Conservation (phyloP, 2,888 invertebrate genomes). For the Iselma pallidipennis region DNA sequence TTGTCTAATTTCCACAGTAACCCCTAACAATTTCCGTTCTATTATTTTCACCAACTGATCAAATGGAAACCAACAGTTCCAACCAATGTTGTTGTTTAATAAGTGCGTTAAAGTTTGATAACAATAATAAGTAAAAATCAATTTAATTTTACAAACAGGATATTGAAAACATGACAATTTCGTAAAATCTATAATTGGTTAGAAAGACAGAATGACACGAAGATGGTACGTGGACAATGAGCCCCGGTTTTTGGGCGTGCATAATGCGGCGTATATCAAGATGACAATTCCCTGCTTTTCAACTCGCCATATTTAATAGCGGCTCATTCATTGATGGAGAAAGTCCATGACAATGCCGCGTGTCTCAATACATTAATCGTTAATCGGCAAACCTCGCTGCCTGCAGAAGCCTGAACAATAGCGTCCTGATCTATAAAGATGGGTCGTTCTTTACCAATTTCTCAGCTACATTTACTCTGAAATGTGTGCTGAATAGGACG, state of each 20-base stretch:
- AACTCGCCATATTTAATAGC: slow-evolving; percentile 52
- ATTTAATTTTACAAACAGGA: slow-evolving; percentile 9
- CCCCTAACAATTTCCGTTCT: neutral
- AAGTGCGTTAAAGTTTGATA: neutral
- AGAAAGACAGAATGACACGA: slow-evolving; percentile 38
- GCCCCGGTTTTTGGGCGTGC: slow-evolving; percentile 44
- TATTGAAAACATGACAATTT: slow-evolving; percentile 12
- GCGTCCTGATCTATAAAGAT: slow-evolving; percentile 55
- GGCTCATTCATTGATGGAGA: slow-evolving; percentile 46
- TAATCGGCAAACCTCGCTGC: slow-evolving; percentile 51
- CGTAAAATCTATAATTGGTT: slow-evolving; percentile 40
- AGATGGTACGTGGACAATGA: slow-evolving; percentile 29
- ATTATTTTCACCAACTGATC: neutral
- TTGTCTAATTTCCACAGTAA: slow-evolving; percentile 43
- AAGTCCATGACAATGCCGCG: slow-evolving; percentile 38
- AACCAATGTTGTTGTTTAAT: slow-evolving; percentile 11
- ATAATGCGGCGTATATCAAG: slow-evolving; percentile 53
- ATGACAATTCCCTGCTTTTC: slow-evolving; percentile 51
- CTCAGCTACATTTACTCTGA: slow-evolving; percentile 58
- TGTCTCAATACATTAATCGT: slow-evolving; percentile 54
- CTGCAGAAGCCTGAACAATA: slow-evolving; percentile 50
- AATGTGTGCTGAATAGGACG: slow-evolving; percentile 53
- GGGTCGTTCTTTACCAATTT: slow-evolving; percentile 58
- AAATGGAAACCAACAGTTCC: neutral
- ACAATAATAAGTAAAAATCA: slow-evolving; percentile 12